Evolutionary conservation across 2,888 invertebrate species (phyloP), one percentile per base, ranked within the genome.

Genomic region (Drosophila affinis): DNA sequence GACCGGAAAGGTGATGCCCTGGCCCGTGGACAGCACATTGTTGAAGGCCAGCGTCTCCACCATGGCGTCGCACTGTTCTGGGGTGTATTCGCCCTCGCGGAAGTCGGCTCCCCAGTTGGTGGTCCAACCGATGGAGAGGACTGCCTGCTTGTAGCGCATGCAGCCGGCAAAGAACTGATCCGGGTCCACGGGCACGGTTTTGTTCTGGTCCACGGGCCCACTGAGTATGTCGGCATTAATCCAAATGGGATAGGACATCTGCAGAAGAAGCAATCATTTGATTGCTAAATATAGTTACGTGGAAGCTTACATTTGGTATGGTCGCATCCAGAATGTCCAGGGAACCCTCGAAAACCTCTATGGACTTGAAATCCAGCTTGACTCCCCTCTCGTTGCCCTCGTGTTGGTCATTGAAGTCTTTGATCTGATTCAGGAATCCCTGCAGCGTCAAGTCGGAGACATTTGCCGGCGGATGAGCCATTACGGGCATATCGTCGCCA

Each of bases 341-440:
- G 4, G 96, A 94, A 46, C 92, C 93, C 62, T 94, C 93, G 86
- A 95, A 96, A 0, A 95, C 96, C 52, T 95, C 95, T 49, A 95
- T 95, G 1, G 94, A 94, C 91, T 98, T 98, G 90, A 98, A 98
- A 92, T 98, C 98, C 51, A 98, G 92, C 90, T 98, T 98, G 1
- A 97, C 94, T 0, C 97, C 98, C 90, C 96, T 97, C 78, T 91
- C 93, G 34, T 78, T 72, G n/a, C 90, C 81, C 3, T 64, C 60
- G 39, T 92, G 92, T 9, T 90, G 90, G 48, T 93, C 93, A 84
- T 94, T 93, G 76, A 93, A 92, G 12, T 92, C 91, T 14, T 94
- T 91, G 45, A 95, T 94, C 0, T 93, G 92, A 3, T 92, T 90
- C 9, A 98, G 91, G 93, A 98, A 98, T 17, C 94, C 93, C 1